phyloP scores from a whole-genome alignment of 2,797 vertebrate genomes.

The Erethizon dorsatum region DNA sequence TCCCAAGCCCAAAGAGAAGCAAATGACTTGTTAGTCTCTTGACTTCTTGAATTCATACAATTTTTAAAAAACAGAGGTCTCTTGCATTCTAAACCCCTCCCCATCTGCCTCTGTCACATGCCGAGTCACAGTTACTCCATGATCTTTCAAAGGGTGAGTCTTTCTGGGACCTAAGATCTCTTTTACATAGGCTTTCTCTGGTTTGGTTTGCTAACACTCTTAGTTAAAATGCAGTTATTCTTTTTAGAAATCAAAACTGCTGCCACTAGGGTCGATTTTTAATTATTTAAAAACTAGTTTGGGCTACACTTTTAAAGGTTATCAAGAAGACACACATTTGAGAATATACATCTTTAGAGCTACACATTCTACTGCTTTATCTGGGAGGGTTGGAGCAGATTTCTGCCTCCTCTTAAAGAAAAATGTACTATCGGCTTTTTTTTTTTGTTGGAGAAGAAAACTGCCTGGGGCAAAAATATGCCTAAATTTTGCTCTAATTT shows the following conservation, averaged over 20 bases:
- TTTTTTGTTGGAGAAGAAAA: slow-evolving; percentile 1
- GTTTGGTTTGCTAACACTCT: slow-evolving; percentile 61
- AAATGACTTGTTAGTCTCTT: slow-evolving; percentile 26
- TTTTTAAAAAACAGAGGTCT: not conserved
- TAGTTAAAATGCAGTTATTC: slow-evolving; percentile 60
- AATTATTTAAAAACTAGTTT: not conserved
- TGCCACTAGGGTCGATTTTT: not conserved
- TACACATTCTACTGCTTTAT: not conserved
- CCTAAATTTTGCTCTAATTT: slow-evolving; percentile 52
- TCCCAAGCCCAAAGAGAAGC: not conserved
- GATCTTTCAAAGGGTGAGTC: slow-evolving; percentile 40
- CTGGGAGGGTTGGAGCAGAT: not conserved
- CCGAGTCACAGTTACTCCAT: slow-evolving; percentile 1
- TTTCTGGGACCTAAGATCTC: slow-evolving; percentile 39
- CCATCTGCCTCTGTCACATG: not conserved
- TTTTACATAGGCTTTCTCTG: not conserved
- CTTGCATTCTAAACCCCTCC: slow-evolving; percentile 26
- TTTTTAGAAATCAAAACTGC: slow-evolving; percentile 43
- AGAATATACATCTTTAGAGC: not conserved
- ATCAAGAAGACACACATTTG: not conserved
- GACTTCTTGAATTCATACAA: not conserved
- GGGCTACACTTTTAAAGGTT: slow-evolving; percentile 20
- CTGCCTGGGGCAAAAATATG: slow-evolving; percentile 6
- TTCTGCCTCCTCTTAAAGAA: not conserved
- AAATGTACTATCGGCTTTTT: not conserved